Percentiles rank a stretch among this genome's conserved stretches.
phyloP scores from a whole-genome alignment of 1,140 invertebrate genomes.

The Lepidotrigona ventralis region DNA sequence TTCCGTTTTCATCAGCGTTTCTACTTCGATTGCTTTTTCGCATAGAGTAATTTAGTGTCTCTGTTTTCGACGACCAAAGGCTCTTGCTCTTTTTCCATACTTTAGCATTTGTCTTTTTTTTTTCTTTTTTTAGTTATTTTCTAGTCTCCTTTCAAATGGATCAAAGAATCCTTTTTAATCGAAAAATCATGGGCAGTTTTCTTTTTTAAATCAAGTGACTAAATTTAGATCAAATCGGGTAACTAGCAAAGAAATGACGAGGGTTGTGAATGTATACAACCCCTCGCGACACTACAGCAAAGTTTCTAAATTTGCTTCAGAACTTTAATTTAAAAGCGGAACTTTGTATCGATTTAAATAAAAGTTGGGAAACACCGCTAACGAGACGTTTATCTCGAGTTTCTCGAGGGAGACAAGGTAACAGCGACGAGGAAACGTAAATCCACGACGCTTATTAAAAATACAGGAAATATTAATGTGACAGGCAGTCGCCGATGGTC shows the following conservation, averaged over 20 bases:
- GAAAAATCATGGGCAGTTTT: no score
- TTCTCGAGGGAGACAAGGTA: background rate
- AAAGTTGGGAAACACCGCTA: background rate
- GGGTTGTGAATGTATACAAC: background rate
- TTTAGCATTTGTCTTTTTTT: no score
- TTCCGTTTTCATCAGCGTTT: background rate
- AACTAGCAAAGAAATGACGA: background rate
- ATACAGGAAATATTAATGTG: conserved; percentile 52
- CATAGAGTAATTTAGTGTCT: background rate
- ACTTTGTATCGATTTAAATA: background rate
- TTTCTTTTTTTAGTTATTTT: background rate
- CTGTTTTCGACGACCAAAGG: background rate
- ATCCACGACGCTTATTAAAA: conserved; percentile 6
- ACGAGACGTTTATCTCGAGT: background rate
- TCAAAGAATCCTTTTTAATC: background rate
- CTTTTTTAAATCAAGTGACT: no score
- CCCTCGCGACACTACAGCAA: no score
- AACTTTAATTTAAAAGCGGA: background rate
- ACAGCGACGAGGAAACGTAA: background rate
- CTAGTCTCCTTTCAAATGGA: background rate
- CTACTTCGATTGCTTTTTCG: background rate
- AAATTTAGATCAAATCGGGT: background rate
- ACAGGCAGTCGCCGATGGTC: conserved; percentile 9
- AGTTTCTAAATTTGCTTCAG: background rate
- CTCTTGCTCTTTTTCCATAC: background rate